These are phyloP conservation scores for Aspidiotus destructor DNA, from an alignment of 2,888 invertebrate species.

Conservation along the genomic window DNA sequence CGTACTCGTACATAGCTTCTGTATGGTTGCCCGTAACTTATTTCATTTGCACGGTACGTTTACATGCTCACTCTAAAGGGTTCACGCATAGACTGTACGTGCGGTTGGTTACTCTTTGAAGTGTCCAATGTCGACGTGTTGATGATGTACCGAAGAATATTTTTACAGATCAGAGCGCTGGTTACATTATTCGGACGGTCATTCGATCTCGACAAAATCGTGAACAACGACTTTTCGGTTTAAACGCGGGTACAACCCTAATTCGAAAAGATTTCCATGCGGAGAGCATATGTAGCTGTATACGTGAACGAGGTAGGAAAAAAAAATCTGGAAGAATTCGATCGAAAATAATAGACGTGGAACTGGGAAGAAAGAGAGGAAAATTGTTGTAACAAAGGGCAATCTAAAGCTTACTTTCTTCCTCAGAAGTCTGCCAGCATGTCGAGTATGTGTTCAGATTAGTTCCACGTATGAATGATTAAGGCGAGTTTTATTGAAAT, in stretches of 20 bases:
- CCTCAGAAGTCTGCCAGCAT: too few species aligned
- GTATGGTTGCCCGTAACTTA: slow-evolving; percentile 18
- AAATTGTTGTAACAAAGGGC: too few species aligned
- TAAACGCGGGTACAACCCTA: too few species aligned
- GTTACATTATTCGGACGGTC: slow-evolving; percentile 5
- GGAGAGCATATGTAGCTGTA: too few species aligned
- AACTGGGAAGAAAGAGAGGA: too few species aligned
- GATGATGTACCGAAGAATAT: neutral
- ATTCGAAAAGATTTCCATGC: too few species aligned
- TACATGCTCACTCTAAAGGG: slow-evolving; percentile 23
- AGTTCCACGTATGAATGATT: slow-evolving; percentile 20
- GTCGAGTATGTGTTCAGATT: slow-evolving; percentile 11
- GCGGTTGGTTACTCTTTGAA: slow-evolving; percentile 28
- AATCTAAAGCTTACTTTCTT: too few species aligned
- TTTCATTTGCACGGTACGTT: slow-evolving; percentile 32
- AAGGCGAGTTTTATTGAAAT: slow-evolving; percentile 1
- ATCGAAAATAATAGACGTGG: too few species aligned
- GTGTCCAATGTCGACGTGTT: slow-evolving; percentile 1
- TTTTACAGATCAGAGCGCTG: neutral
- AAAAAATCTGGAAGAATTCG: too few species aligned
- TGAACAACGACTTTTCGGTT: too few species aligned
- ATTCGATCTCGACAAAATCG: neutral
- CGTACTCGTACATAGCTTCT: too few species aligned
- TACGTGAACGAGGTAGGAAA: too few species aligned
- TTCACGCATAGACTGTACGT: slow-evolving; percentile 16